Evolutionary conservation across 2,888 invertebrate species (phyloP), one percentile per base, ranked within the genome.

Genomic region (Yponomeuta cagnagella): DNA sequence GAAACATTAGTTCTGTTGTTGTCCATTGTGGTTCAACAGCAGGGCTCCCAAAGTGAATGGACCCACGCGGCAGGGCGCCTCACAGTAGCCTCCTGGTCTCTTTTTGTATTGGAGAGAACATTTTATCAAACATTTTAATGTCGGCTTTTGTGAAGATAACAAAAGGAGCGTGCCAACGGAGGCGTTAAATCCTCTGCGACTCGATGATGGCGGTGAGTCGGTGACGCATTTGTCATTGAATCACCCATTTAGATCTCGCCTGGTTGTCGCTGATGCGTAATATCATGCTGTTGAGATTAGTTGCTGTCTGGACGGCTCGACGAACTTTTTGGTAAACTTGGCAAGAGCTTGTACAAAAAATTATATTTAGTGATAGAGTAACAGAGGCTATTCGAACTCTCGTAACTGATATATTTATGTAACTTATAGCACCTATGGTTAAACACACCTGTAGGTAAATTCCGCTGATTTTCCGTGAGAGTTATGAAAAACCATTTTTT

Each of bases 181-280:
- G 89, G 92, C 92, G 92, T 93, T 91, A 93, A 93, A 93, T 93
- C 92, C 92, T 89, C 91, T 88, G 90, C 90, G 89, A 91, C 89
- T 89, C 87, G 85, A 88, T 86, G 89, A 84, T 83, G 84, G 43
- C 43, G 43, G 43, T 43, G 43, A 43, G 43, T 43, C 43, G 43
- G 88, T 87, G 84, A 82, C 86, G 86, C 85, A 86, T 88, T 89
- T 90, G 90, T 90, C 90, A 87, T 84, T 84, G 85, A 82, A 80
- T 81, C 80, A 80, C 77, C 80, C 31, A 69, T 65, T 70, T 48
- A 58, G 63, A 63, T 72, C 69, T 37, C 52, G 23, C 9, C 63
- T 76, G 78, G 78, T 77, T 78, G 79, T 77, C 80, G 78, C 75
- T 77, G 82, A 84, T 82, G 87, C 84, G 83, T 80, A 30, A 71